Evolutionary conservation across 2,888 invertebrate genomes (phyloP), one percentile per base, ranked within the genome.

Genomic region (Eutolmus rufibarbis): DNA sequence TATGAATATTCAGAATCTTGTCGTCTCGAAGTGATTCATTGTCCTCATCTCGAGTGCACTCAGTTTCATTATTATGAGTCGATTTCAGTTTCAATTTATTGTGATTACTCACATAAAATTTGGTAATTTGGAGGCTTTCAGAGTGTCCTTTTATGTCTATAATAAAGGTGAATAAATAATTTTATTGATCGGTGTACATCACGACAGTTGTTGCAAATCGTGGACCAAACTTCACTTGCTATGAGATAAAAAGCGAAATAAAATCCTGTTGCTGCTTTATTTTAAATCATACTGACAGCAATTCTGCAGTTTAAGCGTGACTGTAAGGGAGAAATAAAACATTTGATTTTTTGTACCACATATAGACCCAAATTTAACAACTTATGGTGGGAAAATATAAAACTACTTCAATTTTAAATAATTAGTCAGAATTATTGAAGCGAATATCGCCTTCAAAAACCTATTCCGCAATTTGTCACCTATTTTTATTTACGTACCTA

Each of bases 1-100:
- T 43, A 78, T 78, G 77, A 78, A 78, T 78, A 78, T 78, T 78
- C 77, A 78, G 9, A 77, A 19, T 8, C 43, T 43, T 9, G 40
- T 5, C 77, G 16, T 40, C 77, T 57, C 57, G 57, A 57, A 19
- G 37, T 77, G 23, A 77, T 77, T 77, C 40, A 77, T 5, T 77
- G 19, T 77, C 40, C 77, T 77, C 40, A 77, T 77, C 40, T 19
- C n/a, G n/a, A 37, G n/a, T 3, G 40, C 77, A 19, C 77, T 78
- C 23, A 23, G 3, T 43, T 23, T 43, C 43, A 43, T 19, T n/a
- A 34, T 16, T 19, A 23, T 23, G 9, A 23, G 2, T 57, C 23
- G 19, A 40, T 77, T 14, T 37, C 40, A 78, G 43, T 78, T 78
- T 78, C 77, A 78, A 78, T 78, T 78, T 78, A 78, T 78, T n/a